Evolutionary conservation across 2,797 vertebrate species (phyloP).

Genomic region (Enteromius afrohamiltoni): DNA sequence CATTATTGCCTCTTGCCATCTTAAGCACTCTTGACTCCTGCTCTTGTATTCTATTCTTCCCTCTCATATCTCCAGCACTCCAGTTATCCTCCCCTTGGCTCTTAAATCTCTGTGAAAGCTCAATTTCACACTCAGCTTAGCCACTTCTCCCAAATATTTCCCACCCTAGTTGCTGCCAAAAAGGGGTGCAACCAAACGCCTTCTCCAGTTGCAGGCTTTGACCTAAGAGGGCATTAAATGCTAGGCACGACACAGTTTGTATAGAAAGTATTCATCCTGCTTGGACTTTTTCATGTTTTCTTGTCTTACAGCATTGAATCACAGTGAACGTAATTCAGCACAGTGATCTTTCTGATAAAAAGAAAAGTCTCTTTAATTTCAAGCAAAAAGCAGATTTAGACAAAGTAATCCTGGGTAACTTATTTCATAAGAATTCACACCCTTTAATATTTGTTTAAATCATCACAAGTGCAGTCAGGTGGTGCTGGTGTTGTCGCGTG

Average conservation of each 20-base stretch:
- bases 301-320: constrained; percentile 12
- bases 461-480: not conserved
- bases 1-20: constrained; percentile 24
- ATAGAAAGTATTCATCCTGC: constrained; percentile 14
- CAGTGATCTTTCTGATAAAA: not conserved
- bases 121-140: constrained; percentile 60
- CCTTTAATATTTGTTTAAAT: not conserved
- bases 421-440: not conserved
- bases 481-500: not conserved
- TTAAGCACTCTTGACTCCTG: constrained; percentile 44
- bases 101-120: constrained; percentile 50
- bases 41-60: constrained; percentile 24
- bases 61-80: constrained; percentile 28
- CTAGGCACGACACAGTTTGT: not conserved
- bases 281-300: constrained; percentile 1
- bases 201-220: constrained; percentile 42
- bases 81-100: constrained; percentile 26
- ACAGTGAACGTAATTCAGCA: not conserved
- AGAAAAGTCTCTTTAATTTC: not conserved
- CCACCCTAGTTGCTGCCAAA: constrained; percentile 51
- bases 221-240: constrained; percentile 24
- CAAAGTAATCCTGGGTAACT: not conserved
- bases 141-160: constrained; percentile 54
- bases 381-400: not conserved
- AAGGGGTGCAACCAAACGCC: constrained; percentile 35